A percentile compares a stretch with the other conserved stretches of the same genome.
phyloP scores from a whole-genome alignment of 1,140 invertebrate species.

The Drosophila dunni region DNA sequence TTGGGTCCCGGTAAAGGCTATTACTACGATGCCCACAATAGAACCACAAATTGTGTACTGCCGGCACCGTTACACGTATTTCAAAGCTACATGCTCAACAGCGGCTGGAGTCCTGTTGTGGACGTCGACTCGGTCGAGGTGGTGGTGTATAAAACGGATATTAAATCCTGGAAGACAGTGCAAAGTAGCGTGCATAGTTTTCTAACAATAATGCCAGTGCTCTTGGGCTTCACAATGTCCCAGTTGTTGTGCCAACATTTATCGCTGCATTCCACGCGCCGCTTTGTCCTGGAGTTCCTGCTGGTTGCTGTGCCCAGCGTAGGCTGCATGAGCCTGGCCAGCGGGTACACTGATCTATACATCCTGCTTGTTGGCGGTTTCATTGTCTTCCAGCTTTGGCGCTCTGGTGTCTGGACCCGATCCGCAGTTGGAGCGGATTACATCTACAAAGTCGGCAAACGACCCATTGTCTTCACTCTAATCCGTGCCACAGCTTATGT shows the following conservation, averaged over 20 bases:
- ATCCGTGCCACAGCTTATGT: conserved; percentile 90
- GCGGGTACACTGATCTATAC: conserved; percentile 23
- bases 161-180: conserved; percentile 31
- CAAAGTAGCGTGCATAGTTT: conserved; percentile 41
- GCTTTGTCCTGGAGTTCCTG: conserved; percentile 66
- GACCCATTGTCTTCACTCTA: conserved; percentile 63
- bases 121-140: not conserved
- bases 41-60: conserved; percentile 16
- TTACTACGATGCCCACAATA: conserved; percentile 23
- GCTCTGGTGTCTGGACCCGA: not conserved
- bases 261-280: conserved; percentile 19
- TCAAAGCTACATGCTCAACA: conserved; percentile 9
- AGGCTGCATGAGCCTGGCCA: conserved; percentile 40
- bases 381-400: conserved; percentile 13
- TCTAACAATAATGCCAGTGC: conserved; percentile 25
- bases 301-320: conserved; percentile 58
- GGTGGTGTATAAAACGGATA: not conserved
- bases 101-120: conserved; percentile 12
- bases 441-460: conserved; percentile 44
- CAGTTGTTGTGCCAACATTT: conserved; percentile 44
- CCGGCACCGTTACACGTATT: conserved; percentile 38
- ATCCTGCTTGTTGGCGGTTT: not conserved
- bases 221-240: conserved; percentile 54
- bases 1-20: not conserved
- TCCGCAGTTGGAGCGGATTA: not conserved